phyloP scores from a whole-genome alignment of 2,797 vertebrate genomes.

The Microhierax caerulescens region DNA sequence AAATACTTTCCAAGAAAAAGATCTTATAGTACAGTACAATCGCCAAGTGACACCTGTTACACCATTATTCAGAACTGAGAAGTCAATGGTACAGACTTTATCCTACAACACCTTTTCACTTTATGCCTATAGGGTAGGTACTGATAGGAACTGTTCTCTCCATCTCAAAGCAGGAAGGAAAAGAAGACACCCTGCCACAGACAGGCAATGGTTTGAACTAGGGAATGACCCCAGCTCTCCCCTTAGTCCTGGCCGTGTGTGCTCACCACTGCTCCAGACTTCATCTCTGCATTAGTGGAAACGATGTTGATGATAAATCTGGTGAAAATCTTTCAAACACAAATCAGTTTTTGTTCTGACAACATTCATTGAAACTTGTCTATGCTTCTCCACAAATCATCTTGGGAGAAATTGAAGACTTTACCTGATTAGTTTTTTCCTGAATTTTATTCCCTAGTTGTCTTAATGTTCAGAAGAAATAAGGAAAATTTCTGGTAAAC shows the following conservation, averaged over 20 bases:
- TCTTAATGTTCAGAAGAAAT: background rate
- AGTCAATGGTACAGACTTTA: background rate
- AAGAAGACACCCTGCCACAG: background rate
- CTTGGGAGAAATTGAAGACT: background rate
- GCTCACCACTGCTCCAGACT: background rate
- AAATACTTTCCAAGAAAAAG: background rate
- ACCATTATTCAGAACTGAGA: background rate
- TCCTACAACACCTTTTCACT: background rate
- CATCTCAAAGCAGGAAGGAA: background rate
- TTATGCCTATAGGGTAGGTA: background rate
- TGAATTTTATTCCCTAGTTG: background rate
- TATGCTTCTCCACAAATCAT: background rate
- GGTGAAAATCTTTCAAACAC: background rate
- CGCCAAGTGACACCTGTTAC: background rate
- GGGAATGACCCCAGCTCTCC: background rate
- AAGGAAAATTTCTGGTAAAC: background rate
- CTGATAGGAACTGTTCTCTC: background rate
- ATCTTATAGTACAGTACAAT: background rate
- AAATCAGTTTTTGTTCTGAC: background rate
- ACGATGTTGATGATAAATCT: background rate
- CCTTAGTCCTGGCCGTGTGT: background rate
- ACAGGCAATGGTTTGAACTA: background rate
- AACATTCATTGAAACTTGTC: background rate
- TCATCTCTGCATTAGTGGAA: background rate
- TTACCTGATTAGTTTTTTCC: background rate